Base-by-base conservation (phyloP, 1,140 invertebrate genomes). In the Nephotettix cincticeps region DNA sequence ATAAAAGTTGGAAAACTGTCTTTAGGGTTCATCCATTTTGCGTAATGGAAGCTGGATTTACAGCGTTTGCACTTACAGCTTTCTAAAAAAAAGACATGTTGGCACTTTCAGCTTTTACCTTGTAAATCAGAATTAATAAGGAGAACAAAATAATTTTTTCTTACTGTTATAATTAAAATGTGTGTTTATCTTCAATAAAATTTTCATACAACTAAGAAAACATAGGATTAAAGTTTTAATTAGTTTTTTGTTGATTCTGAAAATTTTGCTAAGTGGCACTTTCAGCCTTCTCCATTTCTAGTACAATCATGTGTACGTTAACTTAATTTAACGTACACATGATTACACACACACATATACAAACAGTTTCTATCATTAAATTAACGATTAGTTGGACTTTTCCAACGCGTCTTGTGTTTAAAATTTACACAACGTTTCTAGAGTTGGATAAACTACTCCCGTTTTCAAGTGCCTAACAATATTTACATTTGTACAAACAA, bases 51-150 rank as follows among this genome's bases (percentile, higher is more conserved):
- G 19, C 28, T 64, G 61, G 61, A 64, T 19, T 29, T 64, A 27
- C 61, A 64, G 61, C 61, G 21, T 27, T 64, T 64, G 61, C 61
- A 64, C 61, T 29, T 64, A 64, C 61, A 64, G 25, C 61, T 30
- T 64, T 64, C 29, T 28, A 28, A 28, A 23, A 1, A 32, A 64
- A 64, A 28, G 32, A 19, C 9, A 3, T 4, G 19, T 27, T 64
- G 61, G 25, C 25, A 64, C 61, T 30, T 64, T 64, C 61, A 64
- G 61, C 61, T 64, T 28, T 64, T 64, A 19, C 61, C 28, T 9
- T 28, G 61, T 28, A 64, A 64, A 64, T 27, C 29, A 1, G 29
- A 64, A 27, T 64, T 27, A 64, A 64, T 64, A 64, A 19, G 2
- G 19, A 27, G 19, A 28, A 28, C 23, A 27, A 32, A 64, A 64